Base-by-base conservation (phyloP, 2,113 vertebrate genomes). In the Neolamprologus kungweensis region DNA sequence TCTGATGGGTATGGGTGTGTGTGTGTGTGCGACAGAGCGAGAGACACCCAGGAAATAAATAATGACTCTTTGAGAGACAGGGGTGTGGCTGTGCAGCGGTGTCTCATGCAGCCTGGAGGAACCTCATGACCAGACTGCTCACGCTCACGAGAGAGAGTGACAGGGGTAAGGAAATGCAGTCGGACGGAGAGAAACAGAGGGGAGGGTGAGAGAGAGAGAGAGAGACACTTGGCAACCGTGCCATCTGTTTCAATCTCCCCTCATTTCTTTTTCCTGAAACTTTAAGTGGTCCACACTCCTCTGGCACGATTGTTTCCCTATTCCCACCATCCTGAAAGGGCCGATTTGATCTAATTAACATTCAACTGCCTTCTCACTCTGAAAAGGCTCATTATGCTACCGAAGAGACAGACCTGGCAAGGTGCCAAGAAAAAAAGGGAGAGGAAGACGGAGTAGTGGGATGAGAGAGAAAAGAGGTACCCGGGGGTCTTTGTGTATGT, bases 341-440 rank as follows among this genome's bases (percentile, higher is more conserved):
- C 90, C 33, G 65, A 91, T 96, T 96, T 95, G 90, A 96, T 95
- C 94, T 94, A 95, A 96, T 96, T 95, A 96, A 94, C 96, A 96
- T 96, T 95, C 95, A 58, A 92, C 95, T 91, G 89, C 93, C 86
- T 92, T 92, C 94, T 91, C 90, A 45, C 81, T 91, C 85, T 95
- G 94, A 96, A 96, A 96, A 92, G 92, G 68, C 88, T 95, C 94
- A 94, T 97, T 96, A 96, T 96, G 89, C 92, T 78, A 89, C 86
- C 47, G 86, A 89, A 89, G 79, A 90, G 87, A 92, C 12, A 23
- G 82, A 33, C 31, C 73, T 93, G 95, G 95, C 89, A 11, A 80
- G 65, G 86, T 91, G 94, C 95, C 95, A 94, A 86, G 60, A 63
- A 35, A 85, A 85, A 89, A 89, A 85, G 51, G 85, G 65, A 87